Evolutionary conservation across 1,140 invertebrate species (phyloP).

Genomic region (Zaprionus africanus): DNA sequence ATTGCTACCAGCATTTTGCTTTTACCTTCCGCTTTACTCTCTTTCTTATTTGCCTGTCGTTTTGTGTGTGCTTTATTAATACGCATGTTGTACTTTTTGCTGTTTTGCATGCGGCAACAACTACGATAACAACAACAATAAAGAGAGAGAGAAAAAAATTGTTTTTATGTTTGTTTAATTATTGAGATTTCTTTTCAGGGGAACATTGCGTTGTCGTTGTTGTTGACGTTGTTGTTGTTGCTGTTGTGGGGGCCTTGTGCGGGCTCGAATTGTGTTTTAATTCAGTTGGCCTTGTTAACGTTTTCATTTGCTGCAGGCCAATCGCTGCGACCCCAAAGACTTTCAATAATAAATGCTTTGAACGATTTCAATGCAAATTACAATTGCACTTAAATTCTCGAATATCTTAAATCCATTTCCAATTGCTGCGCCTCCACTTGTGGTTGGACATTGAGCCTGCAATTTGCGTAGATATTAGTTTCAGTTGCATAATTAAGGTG

Average conservation of each 20-base stretch:
- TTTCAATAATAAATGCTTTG: background rate
- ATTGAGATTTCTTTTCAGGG: constrained; percentile 49
- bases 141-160: constrained; percentile 38
- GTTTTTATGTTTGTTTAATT: constrained; percentile 71
- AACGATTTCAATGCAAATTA: background rate
- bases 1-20: constrained; percentile 79
- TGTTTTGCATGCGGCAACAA: constrained; percentile 60
- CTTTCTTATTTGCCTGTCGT: constrained; percentile 14
- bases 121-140: constrained; percentile 29
- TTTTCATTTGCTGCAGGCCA: constrained; percentile 47
- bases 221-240: no score
- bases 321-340: background rate
- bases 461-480: constrained; percentile 19
- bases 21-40: constrained; percentile 24
- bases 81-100: constrained; percentile 61
- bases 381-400: background rate
- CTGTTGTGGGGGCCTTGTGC: background rate
- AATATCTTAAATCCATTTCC: background rate
- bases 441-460: background rate
- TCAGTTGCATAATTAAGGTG: constrained; percentile 26
- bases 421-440: background rate
- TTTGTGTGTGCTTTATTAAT: constrained; percentile 65
- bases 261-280: constrained; percentile 68
- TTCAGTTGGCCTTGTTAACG: constrained; percentile 58
- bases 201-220: constrained; percentile 15